phyloP scores from a whole-genome alignment of 2,113 vertebrate genomes.

The Mesembrinibis cayennensis region DNA sequence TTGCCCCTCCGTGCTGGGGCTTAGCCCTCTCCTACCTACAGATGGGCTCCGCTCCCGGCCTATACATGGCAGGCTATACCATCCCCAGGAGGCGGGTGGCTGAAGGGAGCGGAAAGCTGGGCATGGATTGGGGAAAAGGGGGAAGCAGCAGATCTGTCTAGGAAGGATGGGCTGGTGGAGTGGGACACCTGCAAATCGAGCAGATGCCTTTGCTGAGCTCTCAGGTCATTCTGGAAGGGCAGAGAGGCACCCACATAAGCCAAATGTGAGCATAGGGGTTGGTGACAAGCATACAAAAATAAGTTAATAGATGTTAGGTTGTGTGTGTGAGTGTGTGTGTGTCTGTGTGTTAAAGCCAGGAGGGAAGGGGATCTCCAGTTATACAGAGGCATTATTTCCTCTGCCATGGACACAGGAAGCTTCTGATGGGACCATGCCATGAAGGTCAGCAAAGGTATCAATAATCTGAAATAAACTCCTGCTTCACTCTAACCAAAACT shows the following conservation, averaged over 20 bases:
- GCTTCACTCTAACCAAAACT: not conserved
- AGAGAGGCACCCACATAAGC: not conserved
- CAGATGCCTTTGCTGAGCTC: not conserved
- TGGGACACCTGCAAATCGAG: not conserved
- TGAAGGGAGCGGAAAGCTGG: not conserved
- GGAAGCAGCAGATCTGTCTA: not conserved
- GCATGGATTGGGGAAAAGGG: accelerated
- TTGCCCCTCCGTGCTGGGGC: not conserved
- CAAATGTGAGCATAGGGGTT: not conserved
- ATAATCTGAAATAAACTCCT: not conserved
- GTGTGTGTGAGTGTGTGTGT: too few relatives aligned
- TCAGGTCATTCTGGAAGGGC: not conserved
- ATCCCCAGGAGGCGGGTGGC: not conserved
- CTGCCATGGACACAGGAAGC: not conserved
- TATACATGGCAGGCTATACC: accelerated
- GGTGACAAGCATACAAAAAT: not conserved
- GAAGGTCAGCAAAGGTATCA: not conserved
- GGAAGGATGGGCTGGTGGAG: not conserved
- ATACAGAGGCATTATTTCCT: not conserved
- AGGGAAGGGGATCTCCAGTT: not conserved
- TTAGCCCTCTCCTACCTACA: not conserved
- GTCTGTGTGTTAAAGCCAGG: not conserved
- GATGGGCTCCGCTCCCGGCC: not conserved
- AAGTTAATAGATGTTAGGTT: not conserved
- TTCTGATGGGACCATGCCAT: not conserved